Base-by-base conservation (phyloP, 2,888 invertebrate genomes). In the Drosophila birchii region DNA sequence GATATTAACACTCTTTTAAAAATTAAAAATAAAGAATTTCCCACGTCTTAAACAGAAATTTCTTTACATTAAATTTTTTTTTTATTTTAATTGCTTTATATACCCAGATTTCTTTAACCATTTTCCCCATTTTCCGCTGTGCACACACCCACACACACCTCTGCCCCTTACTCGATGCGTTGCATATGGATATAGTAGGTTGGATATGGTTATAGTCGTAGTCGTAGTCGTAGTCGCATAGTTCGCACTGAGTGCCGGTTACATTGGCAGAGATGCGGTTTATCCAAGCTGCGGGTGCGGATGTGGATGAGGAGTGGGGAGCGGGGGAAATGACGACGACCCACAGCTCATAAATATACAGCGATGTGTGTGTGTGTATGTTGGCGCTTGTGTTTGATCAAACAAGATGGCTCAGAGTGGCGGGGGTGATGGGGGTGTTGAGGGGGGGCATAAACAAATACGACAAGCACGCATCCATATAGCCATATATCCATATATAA, bases 271-370 rank as follows among this genome's bases (percentile, higher is more conserved):
- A 43, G 45, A 36, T 75, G 75, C 32, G 64, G 64, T 64, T 72
- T 64, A 74, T 72, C 53, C 57, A 23, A 34, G 64, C 51, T 43
- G 38, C 38, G 69, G 58, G 67, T 26, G 20, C 3, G n/a, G n/a
- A 12, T 12, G 5, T 26, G 20, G 34, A 6, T 18, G 43, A 0
- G 34, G 57, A 23, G 20, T 5, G 18, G 0, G 38, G 32, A 8
- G 47, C 8, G 39, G 3, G 39, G 39, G 26, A 39, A 29, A 20
- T 43, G 66, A 18, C 36, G 29, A 41, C 74, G 36, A 60, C 61
- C 32, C 51, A 59, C 63, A 77, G 64, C 88, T 80, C 84, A 84
- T 87, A 88, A 86, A 83, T 87, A 88, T 83, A 86, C 83, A 88
- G 79, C 70, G 9, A 51, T 36, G 51, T 36, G 49, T 32, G 34